phyloP scores from a whole-genome alignment of 2,888 invertebrate species.

The Ethmia dodecea region DNA sequence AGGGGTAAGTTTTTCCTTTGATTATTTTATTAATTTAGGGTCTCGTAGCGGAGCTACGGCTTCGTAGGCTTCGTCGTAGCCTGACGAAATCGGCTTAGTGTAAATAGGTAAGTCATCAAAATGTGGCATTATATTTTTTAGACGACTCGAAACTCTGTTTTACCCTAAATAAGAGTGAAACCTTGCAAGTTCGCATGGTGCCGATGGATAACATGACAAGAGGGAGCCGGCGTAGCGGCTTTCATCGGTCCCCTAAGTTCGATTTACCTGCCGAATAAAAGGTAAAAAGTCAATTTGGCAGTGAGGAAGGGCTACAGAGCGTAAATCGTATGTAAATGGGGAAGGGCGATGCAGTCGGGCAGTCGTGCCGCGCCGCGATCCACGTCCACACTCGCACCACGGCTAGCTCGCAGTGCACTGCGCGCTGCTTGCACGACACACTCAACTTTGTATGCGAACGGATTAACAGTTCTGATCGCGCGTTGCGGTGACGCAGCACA shows the following conservation, averaged over 20 bases:
- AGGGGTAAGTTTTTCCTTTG: constrained; percentile 29
- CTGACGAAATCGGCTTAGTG: constrained; percentile 13
- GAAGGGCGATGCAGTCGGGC: constrained; percentile 68
- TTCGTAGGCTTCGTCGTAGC: constrained; percentile 24
- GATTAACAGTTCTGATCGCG: constrained; percentile 27
- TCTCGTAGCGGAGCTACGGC: constrained; percentile 37
- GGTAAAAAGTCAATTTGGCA: constrained; percentile 75
- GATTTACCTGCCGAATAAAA: constrained; percentile 74
- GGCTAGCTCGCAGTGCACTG: constrained; percentile 31
- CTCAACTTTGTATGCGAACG: constrained; percentile 18
- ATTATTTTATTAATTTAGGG: constrained; percentile 16
- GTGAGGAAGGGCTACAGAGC: constrained; percentile 69
- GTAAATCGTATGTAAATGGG: constrained; percentile 65
- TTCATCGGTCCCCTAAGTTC: constrained; percentile 66
- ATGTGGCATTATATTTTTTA: constrained; percentile 9
- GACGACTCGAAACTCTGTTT: constrained; percentile 20
- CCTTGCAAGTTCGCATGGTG: constrained; percentile 26
- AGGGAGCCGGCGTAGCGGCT: constrained; percentile 52
- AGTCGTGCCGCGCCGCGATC: constrained; percentile 29
- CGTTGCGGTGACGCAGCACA: constrained; percentile 27
- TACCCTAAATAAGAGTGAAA: constrained; percentile 29
- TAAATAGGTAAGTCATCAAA: constrained; percentile 15
- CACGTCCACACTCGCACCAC: constrained; percentile 36
- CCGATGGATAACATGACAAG: constrained; percentile 33
- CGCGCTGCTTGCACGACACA: constrained; percentile 27